These are phyloP conservation scores for Cromileptes altivelis DNA, from an alignment of 2,113 vertebrate genomes.

Conservation along the genomic window DNA sequence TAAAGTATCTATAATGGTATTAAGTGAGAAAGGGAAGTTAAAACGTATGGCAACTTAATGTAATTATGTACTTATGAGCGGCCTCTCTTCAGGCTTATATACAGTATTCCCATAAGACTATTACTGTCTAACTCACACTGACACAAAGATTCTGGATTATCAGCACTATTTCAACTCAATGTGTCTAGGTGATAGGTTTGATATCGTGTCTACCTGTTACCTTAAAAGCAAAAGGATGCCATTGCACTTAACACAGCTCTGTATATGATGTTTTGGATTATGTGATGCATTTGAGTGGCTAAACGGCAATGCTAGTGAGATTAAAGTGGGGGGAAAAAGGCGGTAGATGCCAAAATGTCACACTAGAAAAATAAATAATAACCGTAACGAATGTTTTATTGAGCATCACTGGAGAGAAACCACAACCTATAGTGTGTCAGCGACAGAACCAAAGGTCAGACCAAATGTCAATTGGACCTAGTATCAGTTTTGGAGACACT, in stretches of 20 bases:
- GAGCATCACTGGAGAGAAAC: constrained; percentile 38
- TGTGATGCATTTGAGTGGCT: not conserved
- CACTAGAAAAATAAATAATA: not conserved
- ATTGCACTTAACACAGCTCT: not conserved
- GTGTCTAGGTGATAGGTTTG: not conserved
- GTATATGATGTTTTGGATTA: not conserved
- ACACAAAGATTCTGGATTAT: not conserved
- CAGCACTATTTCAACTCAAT: not conserved
- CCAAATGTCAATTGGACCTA: constrained; percentile 27
- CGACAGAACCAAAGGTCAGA: constrained; percentile 49
- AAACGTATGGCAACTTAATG: not conserved
- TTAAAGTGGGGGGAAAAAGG: not conserved
- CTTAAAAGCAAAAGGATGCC: not conserved
- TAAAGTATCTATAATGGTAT: not conserved
- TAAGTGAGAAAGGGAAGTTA: not conserved
- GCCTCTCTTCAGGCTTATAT: not conserved
- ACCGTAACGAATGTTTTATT: constrained; percentile 8
- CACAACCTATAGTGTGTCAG: constrained; percentile 22
- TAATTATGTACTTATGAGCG: not conserved
- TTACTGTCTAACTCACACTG: not conserved
- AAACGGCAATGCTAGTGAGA: constrained; percentile 8
- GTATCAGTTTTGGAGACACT: constrained; percentile 11
- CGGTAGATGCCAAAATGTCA: constrained; percentile 34
- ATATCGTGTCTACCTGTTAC: not conserved
- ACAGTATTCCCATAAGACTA: not conserved